Conservation (phyloP, 2,797 vertebrate genomes). For the Gobio occitaniae region DNA sequence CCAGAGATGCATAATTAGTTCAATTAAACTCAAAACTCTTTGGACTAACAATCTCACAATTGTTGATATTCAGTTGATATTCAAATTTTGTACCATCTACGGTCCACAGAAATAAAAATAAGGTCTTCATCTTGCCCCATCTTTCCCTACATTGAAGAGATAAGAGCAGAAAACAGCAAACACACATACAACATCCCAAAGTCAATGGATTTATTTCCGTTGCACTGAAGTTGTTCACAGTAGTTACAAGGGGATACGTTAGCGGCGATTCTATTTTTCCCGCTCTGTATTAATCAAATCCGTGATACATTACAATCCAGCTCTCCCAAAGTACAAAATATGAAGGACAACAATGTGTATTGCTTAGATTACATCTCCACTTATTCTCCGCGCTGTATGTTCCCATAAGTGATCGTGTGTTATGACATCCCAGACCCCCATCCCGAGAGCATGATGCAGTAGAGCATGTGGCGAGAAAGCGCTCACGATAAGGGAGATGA, state of each 20-base stretch:
- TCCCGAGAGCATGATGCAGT: conserved; percentile 25
- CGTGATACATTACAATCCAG: conserved; percentile 74
- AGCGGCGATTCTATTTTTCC: conserved; percentile 78
- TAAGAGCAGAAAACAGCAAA: conserved; percentile 6
- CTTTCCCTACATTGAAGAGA: conserved; percentile 4
- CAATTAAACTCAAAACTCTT: neutral
- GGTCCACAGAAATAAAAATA: neutral
- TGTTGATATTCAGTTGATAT: neutral
- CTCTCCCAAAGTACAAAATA: conserved; percentile 86
- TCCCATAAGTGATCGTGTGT: conserved; percentile 42
- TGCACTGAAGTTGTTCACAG: conserved; percentile 96
- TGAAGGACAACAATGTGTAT: conserved; percentile 90
- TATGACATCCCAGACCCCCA: conserved; percentile 45
- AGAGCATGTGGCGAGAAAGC: conserved; percentile 58
- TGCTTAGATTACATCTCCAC: conserved; percentile 88
- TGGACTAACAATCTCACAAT: neutral
- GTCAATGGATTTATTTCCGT: conserved; percentile 96
- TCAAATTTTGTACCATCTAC: neutral
- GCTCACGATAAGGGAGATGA: conserved; percentile 65
- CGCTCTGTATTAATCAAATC: conserved; percentile 76
- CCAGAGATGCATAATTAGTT: neutral
- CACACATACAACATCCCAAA: conserved; percentile 68
- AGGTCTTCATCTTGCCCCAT: neutral
- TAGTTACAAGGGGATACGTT: conserved; percentile 91
- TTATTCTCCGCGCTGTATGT: conserved; percentile 45